Evolutionary conservation across 2,797 vertebrate species (phyloP).

Genomic region (Pangasius larnaudii): DNA sequence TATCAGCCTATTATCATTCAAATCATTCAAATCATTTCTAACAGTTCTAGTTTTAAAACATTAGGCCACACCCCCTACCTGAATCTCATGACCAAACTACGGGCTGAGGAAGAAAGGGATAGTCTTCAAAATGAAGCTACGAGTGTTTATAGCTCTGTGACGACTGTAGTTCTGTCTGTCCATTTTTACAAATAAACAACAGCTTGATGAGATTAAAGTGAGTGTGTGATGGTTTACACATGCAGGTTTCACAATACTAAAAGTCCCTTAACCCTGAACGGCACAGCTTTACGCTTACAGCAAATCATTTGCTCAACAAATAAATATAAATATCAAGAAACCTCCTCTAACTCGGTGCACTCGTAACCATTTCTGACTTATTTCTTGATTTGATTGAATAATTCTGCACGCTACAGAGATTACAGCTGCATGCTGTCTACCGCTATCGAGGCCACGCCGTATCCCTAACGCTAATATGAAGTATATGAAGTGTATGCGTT

Average conservation of each 20-base stretch:
- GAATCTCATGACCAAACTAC: background rate
- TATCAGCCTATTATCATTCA: background rate
- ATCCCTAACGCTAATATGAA: constrained; percentile 36
- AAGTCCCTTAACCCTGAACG: background rate
- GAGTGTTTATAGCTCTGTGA: background rate
- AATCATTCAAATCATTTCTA: background rate
- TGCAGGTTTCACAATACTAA: background rate
- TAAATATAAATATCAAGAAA: background rate
- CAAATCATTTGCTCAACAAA: background rate
- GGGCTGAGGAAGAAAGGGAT: background rate
- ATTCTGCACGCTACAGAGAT: background rate
- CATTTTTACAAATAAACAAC: background rate
- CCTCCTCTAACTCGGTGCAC: no score
- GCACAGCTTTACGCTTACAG: background rate
- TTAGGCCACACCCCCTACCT: background rate
- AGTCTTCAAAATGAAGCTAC: background rate
- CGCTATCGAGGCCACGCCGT: constrained; percentile 22
- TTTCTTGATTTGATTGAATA: background rate
- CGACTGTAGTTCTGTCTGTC: background rate
- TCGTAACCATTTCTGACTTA: background rate
- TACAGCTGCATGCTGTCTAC: constrained; percentile 17
- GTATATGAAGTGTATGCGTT: constrained; percentile 34
- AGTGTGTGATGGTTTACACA: background rate
- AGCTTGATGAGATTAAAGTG: background rate
- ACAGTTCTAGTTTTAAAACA: background rate